Evolutionary conservation across 2,888 invertebrate genomes (phyloP), one percentile per base, ranked within the genome.

Genomic region (Lasioglossum figueresi): DNA sequence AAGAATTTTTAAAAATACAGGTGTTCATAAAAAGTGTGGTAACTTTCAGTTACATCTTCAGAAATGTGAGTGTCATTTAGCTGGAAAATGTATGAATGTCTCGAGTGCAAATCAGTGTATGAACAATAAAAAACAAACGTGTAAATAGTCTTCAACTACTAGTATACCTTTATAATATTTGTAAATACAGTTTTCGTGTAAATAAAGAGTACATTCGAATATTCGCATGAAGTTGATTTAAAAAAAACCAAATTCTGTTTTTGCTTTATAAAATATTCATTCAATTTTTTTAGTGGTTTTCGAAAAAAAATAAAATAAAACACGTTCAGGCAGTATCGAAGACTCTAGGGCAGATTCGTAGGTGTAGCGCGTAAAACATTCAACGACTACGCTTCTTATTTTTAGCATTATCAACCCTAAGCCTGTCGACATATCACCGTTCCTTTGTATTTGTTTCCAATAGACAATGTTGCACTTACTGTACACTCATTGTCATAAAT

Each of bases 181-280:
- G 72, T 72, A 72, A 72, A 48, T 45, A 48, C 45, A 16, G 31
- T 48, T 72, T 72, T 72, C 70, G 16, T 72, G 72, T 72, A 45
- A 40, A 45, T 72, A 72, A 45, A 45, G 16, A 72, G 27, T 45
- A 72, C 27, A 72, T 48, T 31, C 14, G 4, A 31, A 45, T 45
- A 45, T 8, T 27, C 16, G 10, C 23, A 31, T 31, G 2, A 72
- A 19, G 10, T 72, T 72, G 1, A 72, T 48, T 72, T 10, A 3
- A n/a, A 56, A 72, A 45, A 45, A 71, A 4, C 0, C 8, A 16
- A 43, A 31, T 72, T 72, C 2, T 31, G 27, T 34, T 52, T 52
- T 52, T 52, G 23, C 23, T 52, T 23, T 23, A 31, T 16, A 16
- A 45, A 45, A 45, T 45, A 14, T 16, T 27, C 5, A 14, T 59